phyloP scores from a whole-genome alignment of 2,888 invertebrate species.

The Dolomedes plantarius region DNA sequence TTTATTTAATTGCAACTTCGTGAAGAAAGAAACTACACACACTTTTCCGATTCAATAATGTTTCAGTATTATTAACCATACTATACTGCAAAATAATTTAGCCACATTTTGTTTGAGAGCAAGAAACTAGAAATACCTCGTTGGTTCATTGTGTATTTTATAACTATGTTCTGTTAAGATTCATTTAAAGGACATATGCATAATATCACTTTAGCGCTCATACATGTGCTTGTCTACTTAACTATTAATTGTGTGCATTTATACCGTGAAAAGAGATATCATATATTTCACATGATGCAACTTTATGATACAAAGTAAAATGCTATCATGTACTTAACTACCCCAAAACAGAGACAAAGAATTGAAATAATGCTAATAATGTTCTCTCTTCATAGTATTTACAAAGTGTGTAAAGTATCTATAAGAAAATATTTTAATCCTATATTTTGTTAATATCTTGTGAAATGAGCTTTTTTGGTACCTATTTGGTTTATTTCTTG shows the following conservation, averaged over 20 bases:
- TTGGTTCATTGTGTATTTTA: too few relatives aligned
- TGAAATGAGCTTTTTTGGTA: conserved; percentile 5
- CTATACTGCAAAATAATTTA: too few relatives aligned
- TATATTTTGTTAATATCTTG: conserved; percentile 3
- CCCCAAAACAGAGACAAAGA: background rate
- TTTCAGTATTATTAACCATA: too few relatives aligned
- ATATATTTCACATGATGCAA: background rate
- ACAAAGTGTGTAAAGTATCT: background rate
- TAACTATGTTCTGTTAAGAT: background rate
- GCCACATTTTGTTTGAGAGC: too few relatives aligned
- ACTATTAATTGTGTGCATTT: conserved; percentile 11
- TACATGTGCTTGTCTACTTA: background rate
- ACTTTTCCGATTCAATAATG: too few relatives aligned
- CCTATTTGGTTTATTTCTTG: background rate
- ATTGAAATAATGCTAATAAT: background rate
- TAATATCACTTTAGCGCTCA: background rate
- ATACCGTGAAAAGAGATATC: background rate
- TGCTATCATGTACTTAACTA: background rate
- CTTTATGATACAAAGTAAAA: background rate
- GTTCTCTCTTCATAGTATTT: background rate
- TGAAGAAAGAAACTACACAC: too few relatives aligned
- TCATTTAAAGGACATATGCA: background rate
- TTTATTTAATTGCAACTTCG: too few relatives aligned
- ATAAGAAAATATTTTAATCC: background rate
- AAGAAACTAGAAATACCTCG: too few relatives aligned